Evolutionary conservation across 2,113 vertebrate species (phyloP).

Genomic region (Neopipo cinnamomea): DNA sequence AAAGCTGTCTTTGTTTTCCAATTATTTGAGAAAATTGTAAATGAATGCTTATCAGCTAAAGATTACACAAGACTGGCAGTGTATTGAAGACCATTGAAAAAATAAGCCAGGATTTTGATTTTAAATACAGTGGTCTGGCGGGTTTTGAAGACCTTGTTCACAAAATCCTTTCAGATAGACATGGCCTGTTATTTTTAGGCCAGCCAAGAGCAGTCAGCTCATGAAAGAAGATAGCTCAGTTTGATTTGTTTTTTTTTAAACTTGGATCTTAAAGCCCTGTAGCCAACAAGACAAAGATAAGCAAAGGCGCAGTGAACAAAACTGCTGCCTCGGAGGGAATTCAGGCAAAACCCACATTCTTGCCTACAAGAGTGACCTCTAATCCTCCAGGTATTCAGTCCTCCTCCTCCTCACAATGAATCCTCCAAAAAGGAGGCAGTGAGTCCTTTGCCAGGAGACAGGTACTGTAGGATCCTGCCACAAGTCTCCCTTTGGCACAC

Average conservation of each 20-base stretch:
- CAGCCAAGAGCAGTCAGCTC: neutral
- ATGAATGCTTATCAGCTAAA: neutral
- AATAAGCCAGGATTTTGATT: neutral
- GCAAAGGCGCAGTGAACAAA: neutral
- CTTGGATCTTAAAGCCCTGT: constrained; percentile 3
- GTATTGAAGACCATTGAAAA: neutral
- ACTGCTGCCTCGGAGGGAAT: neutral
- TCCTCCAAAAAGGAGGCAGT: neutral
- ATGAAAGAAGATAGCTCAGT: neutral
- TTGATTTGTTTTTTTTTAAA: constrained; percentile 10
- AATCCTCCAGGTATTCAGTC: neutral
- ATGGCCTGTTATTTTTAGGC: constrained; percentile 38
- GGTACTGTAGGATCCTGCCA: neutral
- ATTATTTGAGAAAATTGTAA: constrained; percentile 38
- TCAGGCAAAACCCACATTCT: neutral
- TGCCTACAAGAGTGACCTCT: neutral
- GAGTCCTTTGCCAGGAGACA: neutral
- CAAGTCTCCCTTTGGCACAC: neutral
- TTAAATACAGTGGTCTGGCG: neutral
- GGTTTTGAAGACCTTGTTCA: neutral
- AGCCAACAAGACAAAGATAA: constrained; percentile 27
- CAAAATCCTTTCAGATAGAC: neutral
- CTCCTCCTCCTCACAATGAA: neutral
- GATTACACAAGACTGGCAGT: neutral
- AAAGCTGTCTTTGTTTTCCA: constrained; percentile 25